Percentiles rank a stretch among this genome's conserved stretches.
Conservation (phyloP, 2,113 vertebrate species). For the Australoheros scitulus region DNA sequence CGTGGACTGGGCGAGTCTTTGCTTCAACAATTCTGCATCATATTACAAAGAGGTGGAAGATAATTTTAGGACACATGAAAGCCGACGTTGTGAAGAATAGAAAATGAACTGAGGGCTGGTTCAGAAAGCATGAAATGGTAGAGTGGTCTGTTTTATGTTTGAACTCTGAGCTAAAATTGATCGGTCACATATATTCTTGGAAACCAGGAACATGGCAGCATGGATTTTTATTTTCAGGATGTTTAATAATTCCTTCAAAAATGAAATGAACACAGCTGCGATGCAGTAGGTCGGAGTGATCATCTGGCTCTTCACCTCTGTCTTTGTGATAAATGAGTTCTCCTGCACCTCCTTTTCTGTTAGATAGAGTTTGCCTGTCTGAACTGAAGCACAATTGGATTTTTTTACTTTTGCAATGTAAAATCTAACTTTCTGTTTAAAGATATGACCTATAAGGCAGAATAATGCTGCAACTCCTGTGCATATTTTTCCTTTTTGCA, state of each 20-base stretch:
- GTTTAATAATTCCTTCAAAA: not conserved
- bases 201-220: not conserved
- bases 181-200: not conserved
- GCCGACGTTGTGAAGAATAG: not conserved
- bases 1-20: not conserved
- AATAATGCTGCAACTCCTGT: not conserved
- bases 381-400: not conserved
- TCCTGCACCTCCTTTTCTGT: not conserved
- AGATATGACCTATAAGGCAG: not conserved
- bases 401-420: no score
- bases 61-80: not conserved
- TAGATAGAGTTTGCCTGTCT: not conserved
- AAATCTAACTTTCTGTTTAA: not conserved
- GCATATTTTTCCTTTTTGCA: not conserved
- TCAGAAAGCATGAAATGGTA: not conserved
- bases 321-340: not conserved
- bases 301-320: not conserved
- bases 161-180: no score
- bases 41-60: not conserved
- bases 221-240: not conserved
- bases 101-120: not conserved
- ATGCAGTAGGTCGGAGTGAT: not conserved
- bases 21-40: not conserved
- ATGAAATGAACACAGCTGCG: not conserved
- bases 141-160: no score